Evolutionary conservation across 2,888 invertebrate species (phyloP).

Genomic region (Sthenelais limicola): DNA sequence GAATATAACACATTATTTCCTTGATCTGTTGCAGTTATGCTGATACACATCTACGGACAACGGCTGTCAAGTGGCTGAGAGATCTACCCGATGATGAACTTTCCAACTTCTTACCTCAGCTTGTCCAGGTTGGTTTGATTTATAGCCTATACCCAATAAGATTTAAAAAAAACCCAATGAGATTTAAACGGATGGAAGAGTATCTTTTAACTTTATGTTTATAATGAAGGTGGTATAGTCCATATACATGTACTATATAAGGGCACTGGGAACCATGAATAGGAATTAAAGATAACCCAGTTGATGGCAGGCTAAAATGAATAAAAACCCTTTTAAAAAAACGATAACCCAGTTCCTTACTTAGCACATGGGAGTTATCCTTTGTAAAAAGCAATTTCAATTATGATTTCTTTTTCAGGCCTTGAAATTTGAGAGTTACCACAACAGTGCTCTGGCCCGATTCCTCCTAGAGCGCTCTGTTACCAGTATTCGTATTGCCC

Average conservation of each 20-base stretch:
- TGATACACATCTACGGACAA: constrained; percentile 87
- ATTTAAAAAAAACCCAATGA: background rate
- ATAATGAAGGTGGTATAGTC: background rate
- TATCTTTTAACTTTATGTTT: no score
- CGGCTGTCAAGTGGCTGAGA: constrained; percentile 87
- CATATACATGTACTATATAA: background rate
- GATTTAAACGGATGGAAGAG: background rate
- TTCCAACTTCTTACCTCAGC: constrained; percentile 92
- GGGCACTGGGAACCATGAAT: background rate
- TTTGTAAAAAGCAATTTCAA: background rate
- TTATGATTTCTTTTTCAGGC: constrained; percentile 66
- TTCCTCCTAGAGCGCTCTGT: constrained; percentile 88
- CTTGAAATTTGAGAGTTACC: constrained; percentile 85
- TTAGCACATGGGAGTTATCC: background rate
- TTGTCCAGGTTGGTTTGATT: constrained; percentile 79
- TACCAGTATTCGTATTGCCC: constrained; percentile 91
- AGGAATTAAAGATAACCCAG: background rate
- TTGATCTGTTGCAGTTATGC: constrained; percentile 91
- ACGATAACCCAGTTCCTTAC: background rate
- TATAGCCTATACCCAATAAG: background rate
- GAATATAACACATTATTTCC: no score
- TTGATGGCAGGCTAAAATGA: background rate
- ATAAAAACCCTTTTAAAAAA: background rate
- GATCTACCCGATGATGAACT: constrained; percentile 89
- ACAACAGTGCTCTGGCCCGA: constrained; percentile 87